These are phyloP conservation scores for Phytoseiulus persimilis DNA, from an alignment of 2,888 invertebrate genomes.

Conservation along the genomic window DNA sequence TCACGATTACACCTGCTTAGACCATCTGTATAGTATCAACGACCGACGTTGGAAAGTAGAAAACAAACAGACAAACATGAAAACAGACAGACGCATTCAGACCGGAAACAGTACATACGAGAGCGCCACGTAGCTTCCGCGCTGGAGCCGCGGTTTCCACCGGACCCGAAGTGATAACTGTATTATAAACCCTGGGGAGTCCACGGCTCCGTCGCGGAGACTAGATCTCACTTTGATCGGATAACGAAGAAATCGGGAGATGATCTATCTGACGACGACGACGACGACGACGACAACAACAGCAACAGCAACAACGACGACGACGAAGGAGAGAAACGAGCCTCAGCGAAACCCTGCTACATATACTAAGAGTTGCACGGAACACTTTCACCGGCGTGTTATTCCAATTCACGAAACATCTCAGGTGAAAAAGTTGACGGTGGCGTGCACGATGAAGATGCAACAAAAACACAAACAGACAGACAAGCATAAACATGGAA, in stretches of 20 bases:
- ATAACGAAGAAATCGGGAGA: neutral
- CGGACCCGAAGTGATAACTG: conserved; percentile 36
- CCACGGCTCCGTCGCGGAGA: conserved; percentile 15
- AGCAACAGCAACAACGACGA: neutral
- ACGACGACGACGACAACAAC: neutral
- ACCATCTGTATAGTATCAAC: neutral
- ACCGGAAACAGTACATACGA: neutral
- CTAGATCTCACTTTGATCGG: conserved; percentile 20
- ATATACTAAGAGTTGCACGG: no score
- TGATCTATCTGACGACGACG: neutral
- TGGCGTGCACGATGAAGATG: neutral
- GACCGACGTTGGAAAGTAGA: neutral
- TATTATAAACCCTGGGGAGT: conserved; percentile 35
- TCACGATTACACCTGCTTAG: conserved; percentile 82
- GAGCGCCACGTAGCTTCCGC: conserved; percentile 9
- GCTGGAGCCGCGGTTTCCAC: conserved; percentile 7
- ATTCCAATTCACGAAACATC: no score
- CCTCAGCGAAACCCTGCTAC: neutral
- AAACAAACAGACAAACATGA: neutral
- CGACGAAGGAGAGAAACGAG: neutral
- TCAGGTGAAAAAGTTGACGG: neutral
- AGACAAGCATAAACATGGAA: neutral
- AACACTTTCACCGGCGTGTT: no score
- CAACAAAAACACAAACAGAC: no score
- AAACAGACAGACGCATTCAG: neutral